Base-by-base conservation (phyloP, 2,797 vertebrate species). In the Gadopsis bispinosus region DNA sequence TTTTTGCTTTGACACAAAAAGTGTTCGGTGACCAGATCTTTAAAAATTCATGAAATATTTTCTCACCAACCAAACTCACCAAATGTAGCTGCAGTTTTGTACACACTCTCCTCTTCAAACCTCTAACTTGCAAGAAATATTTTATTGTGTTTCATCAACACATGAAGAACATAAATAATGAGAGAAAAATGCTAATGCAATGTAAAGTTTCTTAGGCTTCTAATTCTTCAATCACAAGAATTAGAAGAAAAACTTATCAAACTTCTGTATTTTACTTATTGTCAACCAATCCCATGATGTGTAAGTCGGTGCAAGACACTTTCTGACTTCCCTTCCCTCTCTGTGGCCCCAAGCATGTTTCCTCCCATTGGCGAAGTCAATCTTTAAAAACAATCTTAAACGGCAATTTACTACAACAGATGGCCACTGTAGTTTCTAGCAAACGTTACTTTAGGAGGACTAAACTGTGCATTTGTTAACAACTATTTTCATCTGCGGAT, bases 31-130 rank as follows among this genome's bases (percentile, higher is more conserved):
- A 70, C 65, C 60, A 26, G 61, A 79, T 73, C 39, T 61, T 81
- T 87, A 65, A 53, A 79, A 77, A 79, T 79, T 76, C 73, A 84
- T 60, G 58, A 71, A 73, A 31, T 51, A 47, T 59, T 75, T 69
- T 63, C 63, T 83, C 63, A 72, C 12, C 29, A 61, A 51, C 37
- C 51, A 53, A 75, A 64, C 43, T 62, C 54, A 66, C 29, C 51
- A 67, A 76, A 67, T 64, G 39, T n/a, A 58, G 50, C 59, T 64
- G 33, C 45, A 65, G 22, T 33, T 35, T 45, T 59, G 0, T 0
- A 10, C 19, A 22, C 33, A 14, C 3, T 31, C 26, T 22, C 29
- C 22, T 51, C 10, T 26, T 26, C 53, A 26, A 41, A 16, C 33
- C 29, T 58, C 48, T 17, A 6, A 55, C 56, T 9, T n/a, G 4